phyloP scores from a whole-genome alignment of 37 sponge, comb jelly and placozoan genomes.

The Oopsacas minuta region DNA sequence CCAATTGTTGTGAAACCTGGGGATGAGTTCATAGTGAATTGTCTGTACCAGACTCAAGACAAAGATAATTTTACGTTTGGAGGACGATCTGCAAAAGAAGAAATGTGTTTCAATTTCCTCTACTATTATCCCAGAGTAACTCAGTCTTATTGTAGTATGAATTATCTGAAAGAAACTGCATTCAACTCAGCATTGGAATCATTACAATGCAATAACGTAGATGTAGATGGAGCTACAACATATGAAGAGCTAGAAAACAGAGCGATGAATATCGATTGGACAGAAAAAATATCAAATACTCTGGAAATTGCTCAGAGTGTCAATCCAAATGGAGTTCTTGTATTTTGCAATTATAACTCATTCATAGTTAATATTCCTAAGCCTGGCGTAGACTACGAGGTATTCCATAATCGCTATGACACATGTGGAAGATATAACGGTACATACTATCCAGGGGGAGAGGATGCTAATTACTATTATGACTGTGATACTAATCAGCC shows the following conservation, averaged over 20 bases:
- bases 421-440: slow-evolving; percentile 10
- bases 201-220: slow-evolving; percentile 6
- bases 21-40: slow-evolving; percentile 2
- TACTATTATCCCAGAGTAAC: slow-evolving; percentile 13
- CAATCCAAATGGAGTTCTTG: background rate
- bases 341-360: background rate
- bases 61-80: background rate
- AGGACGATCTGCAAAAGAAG: slow-evolving; percentile 5
- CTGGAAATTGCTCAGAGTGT: background rate
- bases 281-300: background rate
- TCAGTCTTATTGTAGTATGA: background rate
- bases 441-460: slow-evolving; percentile 1
- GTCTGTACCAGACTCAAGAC: background rate
- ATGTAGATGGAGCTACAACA: background rate
- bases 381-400: background rate
- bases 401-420: slow-evolving; percentile 9
- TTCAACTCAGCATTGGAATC: background rate
- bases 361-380: background rate
- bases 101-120: slow-evolving; percentile 19
- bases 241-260: background rate
- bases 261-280: background rate
- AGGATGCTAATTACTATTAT: background rate
- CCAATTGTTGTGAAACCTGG: background rate
- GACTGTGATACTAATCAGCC: background rate
- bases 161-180: background rate